These are phyloP conservation scores for Coelogynopora nodosa DNA, from an alignment of 2,888 invertebrate species.

Conservation along the genomic window DNA sequence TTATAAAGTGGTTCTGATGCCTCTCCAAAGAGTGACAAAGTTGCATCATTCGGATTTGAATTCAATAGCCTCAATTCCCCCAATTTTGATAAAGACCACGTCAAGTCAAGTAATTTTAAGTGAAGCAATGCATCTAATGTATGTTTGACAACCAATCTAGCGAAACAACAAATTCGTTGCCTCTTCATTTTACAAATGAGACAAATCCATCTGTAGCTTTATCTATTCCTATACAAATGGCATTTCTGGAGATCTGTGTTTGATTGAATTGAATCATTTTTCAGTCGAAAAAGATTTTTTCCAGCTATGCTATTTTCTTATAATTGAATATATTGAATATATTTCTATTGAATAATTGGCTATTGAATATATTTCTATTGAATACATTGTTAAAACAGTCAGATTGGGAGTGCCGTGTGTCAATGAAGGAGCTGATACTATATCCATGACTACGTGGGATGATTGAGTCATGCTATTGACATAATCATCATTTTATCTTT, in stretches of 20 bases:
- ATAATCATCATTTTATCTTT: neutral
- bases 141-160: too few species aligned
- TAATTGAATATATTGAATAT: too few species aligned
- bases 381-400: neutral
- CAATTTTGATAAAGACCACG: too few species aligned
- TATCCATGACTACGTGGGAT: neutral
- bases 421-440: neutral
- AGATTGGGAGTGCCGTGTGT: neutral
- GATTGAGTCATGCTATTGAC: neutral
- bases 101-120: too few species aligned
- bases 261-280: neutral
- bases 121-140: too few species aligned
- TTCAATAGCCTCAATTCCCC: too few species aligned
- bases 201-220: neutral
- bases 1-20: too few species aligned
- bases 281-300: neutral
- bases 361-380: too few species aligned
- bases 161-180: slow-evolving; percentile 15
- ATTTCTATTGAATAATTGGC: too few species aligned
- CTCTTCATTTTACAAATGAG: slow-evolving; percentile 29
- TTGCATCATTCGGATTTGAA: too few species aligned
- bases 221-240: neutral
- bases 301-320: too few species aligned
- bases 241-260: neutral
- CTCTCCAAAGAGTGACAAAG: too few species aligned